These are phyloP conservation scores for Psettodes erumei DNA, from an alignment of 2,113 vertebrate species.

Conservation along the genomic window DNA sequence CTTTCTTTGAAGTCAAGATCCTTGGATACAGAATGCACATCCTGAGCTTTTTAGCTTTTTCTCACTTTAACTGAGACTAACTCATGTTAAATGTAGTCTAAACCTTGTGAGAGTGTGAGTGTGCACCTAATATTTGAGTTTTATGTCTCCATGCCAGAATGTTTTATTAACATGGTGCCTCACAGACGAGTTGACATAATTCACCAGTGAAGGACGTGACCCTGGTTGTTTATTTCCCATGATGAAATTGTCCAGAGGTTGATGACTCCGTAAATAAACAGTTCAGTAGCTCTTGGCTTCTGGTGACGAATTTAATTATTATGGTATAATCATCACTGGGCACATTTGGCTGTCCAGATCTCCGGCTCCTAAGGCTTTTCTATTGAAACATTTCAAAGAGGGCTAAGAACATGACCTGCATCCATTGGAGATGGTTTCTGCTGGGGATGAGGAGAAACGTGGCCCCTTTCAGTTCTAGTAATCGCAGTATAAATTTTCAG, in stretches of 20 bases:
- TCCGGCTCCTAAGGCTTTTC: background rate
- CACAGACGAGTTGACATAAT: conserved; percentile 81
- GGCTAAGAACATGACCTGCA: background rate
- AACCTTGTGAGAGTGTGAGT: conserved; percentile 60
- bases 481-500: too few relatives aligned
- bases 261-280: conserved; percentile 89
- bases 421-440: background rate
- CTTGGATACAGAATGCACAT: conserved; percentile 3
- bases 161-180: conserved; percentile 78
- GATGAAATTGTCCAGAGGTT: conserved; percentile 87
- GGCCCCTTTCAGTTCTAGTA: background rate
- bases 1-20: conserved; percentile 1
- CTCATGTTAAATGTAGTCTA: conserved; percentile 44
- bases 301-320: conserved; percentile 64
- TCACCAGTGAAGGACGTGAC: conserved; percentile 88
- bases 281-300: conserved; percentile 68
- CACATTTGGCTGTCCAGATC: conserved; percentile 38
- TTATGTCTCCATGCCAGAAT: conserved; percentile 77
- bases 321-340: conserved; percentile 61
- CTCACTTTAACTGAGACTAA: conserved; percentile 33
- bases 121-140: conserved; percentile 69
- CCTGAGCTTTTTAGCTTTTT: conserved; percentile 2
- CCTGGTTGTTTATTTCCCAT: conserved; percentile 87
- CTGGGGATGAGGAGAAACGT: background rate
- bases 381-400: background rate